Evolutionary conservation across 2,797 vertebrate genomes (phyloP).

Genomic region (Eremophila alpestris): DNA sequence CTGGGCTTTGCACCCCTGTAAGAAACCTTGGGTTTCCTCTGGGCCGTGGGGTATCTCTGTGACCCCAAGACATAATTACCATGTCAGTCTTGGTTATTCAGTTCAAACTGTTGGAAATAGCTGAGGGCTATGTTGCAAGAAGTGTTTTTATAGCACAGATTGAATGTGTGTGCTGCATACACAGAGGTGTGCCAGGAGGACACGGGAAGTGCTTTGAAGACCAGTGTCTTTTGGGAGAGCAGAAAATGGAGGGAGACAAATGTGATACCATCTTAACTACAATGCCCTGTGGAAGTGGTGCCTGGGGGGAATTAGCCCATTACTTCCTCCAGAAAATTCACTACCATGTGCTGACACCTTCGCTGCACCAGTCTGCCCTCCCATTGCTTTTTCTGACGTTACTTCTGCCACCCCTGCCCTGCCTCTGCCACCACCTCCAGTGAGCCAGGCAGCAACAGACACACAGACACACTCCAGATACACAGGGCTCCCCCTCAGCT

Average conservation of each 20-base stretch:
- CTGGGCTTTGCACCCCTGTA: background rate
- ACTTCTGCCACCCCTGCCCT: background rate
- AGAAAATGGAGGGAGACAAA: background rate
- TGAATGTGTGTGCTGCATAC: background rate
- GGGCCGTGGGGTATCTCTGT: background rate
- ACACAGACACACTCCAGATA: background rate
- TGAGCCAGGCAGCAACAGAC: background rate
- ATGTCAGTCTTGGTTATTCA: background rate
- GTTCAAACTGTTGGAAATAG: background rate
- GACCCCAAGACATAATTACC: background rate
- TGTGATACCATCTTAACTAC: background rate
- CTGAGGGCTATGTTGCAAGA: background rate
- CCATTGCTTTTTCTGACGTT: rapidly evolving
- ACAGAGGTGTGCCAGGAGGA: background rate
- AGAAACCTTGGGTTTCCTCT: background rate
- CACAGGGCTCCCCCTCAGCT: background rate
- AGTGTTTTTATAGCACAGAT: background rate
- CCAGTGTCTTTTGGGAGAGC: background rate
- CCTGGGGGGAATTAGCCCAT: background rate
- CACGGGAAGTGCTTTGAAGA: rapidly evolving
- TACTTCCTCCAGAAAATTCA: rapidly evolving
- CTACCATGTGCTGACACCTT: background rate
- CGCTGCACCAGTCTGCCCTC: background rate
- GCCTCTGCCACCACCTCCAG: background rate
- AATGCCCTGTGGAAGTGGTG: background rate